These are phyloP conservation scores for Stratiolaelaps scimitus DNA, from an alignment of 1,140 invertebrate genomes.

Conservation along the genomic window DNA sequence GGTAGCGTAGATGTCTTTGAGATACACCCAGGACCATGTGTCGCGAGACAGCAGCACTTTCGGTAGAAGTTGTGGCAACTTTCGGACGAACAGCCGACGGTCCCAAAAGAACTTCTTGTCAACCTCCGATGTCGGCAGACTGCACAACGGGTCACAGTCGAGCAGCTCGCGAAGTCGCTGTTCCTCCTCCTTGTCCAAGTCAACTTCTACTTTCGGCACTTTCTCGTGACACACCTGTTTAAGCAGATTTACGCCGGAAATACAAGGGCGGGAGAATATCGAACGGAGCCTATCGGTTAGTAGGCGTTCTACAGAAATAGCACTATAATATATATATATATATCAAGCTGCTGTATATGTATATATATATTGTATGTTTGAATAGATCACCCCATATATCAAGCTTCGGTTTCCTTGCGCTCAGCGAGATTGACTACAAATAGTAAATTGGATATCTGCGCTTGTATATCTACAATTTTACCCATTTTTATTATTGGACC, in stretches of 20 bases:
- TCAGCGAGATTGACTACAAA: too few relatives aligned
- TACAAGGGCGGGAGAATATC: neutral
- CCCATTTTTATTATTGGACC: too few relatives aligned
- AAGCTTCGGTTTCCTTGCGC: too few relatives aligned
- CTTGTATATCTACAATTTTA: too few relatives aligned
- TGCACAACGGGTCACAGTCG: constrained; percentile 27
- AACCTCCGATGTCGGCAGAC: constrained; percentile 38
- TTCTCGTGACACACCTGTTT: constrained; percentile 34
- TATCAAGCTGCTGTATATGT: too few relatives aligned
- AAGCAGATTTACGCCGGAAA: neutral
- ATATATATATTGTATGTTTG: too few relatives aligned
- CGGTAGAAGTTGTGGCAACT: constrained; percentile 69
- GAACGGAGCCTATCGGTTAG: too few relatives aligned
- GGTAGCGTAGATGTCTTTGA: constrained; percentile 70
- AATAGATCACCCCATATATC: too few relatives aligned
- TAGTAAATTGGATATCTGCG: too few relatives aligned
- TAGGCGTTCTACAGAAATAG: too few relatives aligned
- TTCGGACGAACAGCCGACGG: constrained; percentile 74
- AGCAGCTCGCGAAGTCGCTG: constrained; percentile 31
- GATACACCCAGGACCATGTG: constrained; percentile 71
- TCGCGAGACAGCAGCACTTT: constrained; percentile 77
- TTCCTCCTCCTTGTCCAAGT: constrained; percentile 29
- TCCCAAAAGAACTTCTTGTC: constrained; percentile 77
- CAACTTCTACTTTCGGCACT: constrained; percentile 28
- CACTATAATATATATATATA: too few relatives aligned